These are phyloP conservation scores for Penaeus japonicus DNA, from an alignment of 1,140 invertebrate genomes.

Conservation along the genomic window DNA sequence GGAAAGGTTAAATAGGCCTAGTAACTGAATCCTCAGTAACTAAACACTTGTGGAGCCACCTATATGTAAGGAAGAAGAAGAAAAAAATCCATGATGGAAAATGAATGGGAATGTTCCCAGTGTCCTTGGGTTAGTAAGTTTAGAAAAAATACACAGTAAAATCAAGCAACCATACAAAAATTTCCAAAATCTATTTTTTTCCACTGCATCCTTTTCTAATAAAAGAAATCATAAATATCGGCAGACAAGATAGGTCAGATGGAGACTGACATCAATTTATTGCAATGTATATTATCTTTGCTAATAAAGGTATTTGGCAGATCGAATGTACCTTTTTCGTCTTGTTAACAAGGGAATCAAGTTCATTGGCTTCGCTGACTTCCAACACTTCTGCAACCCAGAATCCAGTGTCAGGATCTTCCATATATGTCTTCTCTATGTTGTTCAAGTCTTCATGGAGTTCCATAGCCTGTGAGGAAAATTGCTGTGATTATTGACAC, in stretches of 20 bases:
- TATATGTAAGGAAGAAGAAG: too few species aligned
- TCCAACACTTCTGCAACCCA: conserved; percentile 45
- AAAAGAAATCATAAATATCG: background rate
- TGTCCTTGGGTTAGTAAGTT: too few species aligned
- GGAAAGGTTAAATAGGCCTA: too few species aligned
- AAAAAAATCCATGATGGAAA: too few species aligned
- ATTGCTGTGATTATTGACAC: background rate
- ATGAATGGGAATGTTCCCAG: too few species aligned
- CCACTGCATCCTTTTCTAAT: background rate
- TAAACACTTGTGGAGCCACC: too few species aligned
- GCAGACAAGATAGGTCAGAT: background rate
- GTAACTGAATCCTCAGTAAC: too few species aligned
- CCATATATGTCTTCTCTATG: conserved; percentile 14
- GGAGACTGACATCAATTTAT: background rate
- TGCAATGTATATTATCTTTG: background rate
- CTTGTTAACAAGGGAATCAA: conserved; percentile 24
- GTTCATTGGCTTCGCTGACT: conserved; percentile 17
- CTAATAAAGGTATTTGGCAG: background rate
- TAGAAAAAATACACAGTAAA: too few species aligned
- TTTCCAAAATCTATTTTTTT: too few species aligned
- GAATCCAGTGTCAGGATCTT: background rate
- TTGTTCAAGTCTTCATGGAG: conserved; percentile 26
- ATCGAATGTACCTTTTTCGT: conserved; percentile 16
- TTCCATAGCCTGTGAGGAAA: conserved; percentile 22
- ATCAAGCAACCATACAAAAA: too few species aligned